Conservation (phyloP, 1,140 invertebrate species). For the Drosophila sp. region DNA sequence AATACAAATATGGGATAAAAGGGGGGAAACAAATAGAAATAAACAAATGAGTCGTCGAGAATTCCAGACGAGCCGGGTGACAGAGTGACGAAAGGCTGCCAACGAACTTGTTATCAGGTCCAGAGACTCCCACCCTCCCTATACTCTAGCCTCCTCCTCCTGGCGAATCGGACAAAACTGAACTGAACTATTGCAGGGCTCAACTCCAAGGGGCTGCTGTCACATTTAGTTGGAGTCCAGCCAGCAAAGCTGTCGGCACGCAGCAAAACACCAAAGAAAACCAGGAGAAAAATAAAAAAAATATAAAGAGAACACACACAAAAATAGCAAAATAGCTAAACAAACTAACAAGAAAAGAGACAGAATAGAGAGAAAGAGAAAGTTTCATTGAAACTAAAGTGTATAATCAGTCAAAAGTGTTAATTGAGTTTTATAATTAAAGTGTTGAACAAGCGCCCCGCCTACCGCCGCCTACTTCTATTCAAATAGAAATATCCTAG, state of each 20-base stretch:
- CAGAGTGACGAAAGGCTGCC: constrained; percentile 71
- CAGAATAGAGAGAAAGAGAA: background rate
- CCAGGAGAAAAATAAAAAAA: constrained; percentile 1
- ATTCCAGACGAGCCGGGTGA: constrained; percentile 27
- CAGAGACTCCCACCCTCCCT: constrained; percentile 1
- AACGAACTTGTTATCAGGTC: constrained; percentile 54
- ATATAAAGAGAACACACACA: background rate
- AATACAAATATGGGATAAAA: background rate
- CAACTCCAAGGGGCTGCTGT: constrained; percentile 29
- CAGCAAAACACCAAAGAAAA: constrained; percentile 10
- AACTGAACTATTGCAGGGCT: constrained; percentile 39
- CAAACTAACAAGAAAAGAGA: too few species aligned
- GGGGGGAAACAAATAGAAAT: background rate
- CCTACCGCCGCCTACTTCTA: background rate
- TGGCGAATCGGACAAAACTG: constrained; percentile 8
- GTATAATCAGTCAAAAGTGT: constrained; percentile 39
- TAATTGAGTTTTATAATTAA: constrained; percentile 69
- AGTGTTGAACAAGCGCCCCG: background rate
- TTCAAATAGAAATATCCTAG: background rate
- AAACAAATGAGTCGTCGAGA: constrained; percentile 11
- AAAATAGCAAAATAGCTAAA: background rate
- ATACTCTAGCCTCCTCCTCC: background rate
- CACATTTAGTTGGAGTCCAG: constrained; percentile 63
- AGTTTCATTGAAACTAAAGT: background rate
- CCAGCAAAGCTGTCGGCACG: constrained; percentile 68